Evolutionary conservation across 1,140 invertebrate species (phyloP).

Genomic region (Lerema accius): DNA sequence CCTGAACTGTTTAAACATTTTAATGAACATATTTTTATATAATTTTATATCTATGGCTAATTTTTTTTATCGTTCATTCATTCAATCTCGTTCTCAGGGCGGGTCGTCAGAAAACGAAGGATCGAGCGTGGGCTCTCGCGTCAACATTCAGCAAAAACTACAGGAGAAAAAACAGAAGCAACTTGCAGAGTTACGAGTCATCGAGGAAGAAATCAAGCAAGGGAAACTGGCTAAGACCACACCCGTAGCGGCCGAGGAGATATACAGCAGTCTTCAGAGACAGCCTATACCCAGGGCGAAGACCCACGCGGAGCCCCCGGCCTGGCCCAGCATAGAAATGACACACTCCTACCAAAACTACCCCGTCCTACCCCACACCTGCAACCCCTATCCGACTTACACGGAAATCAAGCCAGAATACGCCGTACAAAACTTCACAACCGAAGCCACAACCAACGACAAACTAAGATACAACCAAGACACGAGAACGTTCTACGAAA

Average conservation of each 20-base stretch:
- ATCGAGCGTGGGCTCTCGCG: slow-evolving; percentile 88
- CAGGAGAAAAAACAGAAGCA: slow-evolving; percentile 95
- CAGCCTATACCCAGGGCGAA: slow-evolving; percentile 84
- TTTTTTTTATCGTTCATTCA: slow-evolving; percentile 3
- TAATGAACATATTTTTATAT: no score
- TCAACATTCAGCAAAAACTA: slow-evolving; percentile 94
- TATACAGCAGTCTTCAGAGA: slow-evolving; percentile 81
- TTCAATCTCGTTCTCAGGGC: slow-evolving; percentile 59
- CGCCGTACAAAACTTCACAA: slow-evolving; percentile 51
- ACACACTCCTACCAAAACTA: slow-evolving; percentile 75
- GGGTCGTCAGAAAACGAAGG: slow-evolving; percentile 89
- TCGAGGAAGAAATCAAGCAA: slow-evolving; percentile 94
- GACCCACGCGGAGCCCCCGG: slow-evolving; percentile 81
- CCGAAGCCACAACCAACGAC: slow-evolving; percentile 42
- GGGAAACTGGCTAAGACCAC: slow-evolving; percentile 86
- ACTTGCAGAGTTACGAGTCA: slow-evolving; percentile 90
- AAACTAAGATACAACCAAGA: slow-evolving; percentile 56
- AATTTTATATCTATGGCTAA: no score
- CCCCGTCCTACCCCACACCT: slow-evolving; percentile 66
- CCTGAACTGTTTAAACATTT: no score
- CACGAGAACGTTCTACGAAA: slow-evolving; percentile 68
- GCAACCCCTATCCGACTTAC: slow-evolving; percentile 70
- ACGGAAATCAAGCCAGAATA: slow-evolving; percentile 74
- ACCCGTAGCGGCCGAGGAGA: slow-evolving; percentile 77
- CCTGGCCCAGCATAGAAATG: slow-evolving; percentile 67